These are phyloP conservation scores for Holacanthus passer DNA, from an alignment of 2,113 vertebrate genomes.

Conservation along the genomic window DNA sequence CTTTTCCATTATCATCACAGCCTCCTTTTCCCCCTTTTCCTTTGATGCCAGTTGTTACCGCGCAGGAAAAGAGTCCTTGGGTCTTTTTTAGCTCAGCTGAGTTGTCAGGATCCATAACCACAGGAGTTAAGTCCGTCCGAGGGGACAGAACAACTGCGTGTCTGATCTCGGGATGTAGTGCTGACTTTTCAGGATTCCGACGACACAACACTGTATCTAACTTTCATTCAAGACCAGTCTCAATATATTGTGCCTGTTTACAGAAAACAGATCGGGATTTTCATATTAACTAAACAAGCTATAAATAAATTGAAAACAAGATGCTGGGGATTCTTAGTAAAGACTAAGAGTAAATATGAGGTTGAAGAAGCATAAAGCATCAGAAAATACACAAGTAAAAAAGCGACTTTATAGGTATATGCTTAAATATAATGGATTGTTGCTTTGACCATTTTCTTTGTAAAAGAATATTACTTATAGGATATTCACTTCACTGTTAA, in stretches of 20 bases:
- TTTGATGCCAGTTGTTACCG: conserved; percentile 73
- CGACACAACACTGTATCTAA: conserved; percentile 21
- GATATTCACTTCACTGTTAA: neutral
- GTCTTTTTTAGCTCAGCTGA: conserved; percentile 63
- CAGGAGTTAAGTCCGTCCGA: conserved; percentile 39
- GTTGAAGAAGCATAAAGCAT: neutral
- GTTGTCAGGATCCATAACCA: conserved; percentile 69
- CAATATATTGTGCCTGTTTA: conserved; percentile 27
- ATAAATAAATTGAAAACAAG: neutral
- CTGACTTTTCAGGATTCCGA: conserved; percentile 63
- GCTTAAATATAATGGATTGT: neutral
- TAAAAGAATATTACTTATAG: neutral
- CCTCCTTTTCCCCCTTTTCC: conserved; percentile 21
- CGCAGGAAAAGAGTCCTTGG: conserved; percentile 44
- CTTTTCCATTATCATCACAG: conserved; percentile 74
- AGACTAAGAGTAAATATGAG: neutral
- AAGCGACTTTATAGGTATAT: neutral
- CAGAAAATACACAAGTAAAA: neutral
- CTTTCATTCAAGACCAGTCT: conserved; percentile 35
- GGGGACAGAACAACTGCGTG: conserved; percentile 36
- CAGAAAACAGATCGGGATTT: conserved; percentile 23
- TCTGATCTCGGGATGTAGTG: conserved; percentile 65
- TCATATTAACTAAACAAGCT: neutral
- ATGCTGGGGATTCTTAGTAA: neutral
- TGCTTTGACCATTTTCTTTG: neutral